These are phyloP conservation scores for Turritopsis dohrnii DNA, from an alignment of 30 jellyfish, hydroid and myxozoan species.

Conservation along the genomic window DNA sequence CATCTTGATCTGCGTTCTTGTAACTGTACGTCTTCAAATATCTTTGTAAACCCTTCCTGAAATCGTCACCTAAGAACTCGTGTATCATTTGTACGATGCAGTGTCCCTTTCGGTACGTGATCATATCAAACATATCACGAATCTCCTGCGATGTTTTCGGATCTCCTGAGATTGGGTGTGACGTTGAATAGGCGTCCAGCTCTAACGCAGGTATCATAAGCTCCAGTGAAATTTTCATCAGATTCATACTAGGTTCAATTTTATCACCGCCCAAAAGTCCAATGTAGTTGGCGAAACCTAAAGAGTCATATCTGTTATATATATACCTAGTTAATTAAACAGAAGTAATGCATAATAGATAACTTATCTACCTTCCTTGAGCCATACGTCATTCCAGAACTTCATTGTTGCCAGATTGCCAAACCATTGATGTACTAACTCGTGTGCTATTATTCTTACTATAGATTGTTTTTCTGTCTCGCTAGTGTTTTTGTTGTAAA, in stretches of 20 bases:
- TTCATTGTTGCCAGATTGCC: slow-evolving; percentile 87
- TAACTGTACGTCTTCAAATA: slow-evolving; percentile 64
- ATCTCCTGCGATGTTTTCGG: slow-evolving; percentile 43
- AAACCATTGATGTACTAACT: slow-evolving; percentile 92
- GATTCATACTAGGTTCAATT: slow-evolving; percentile 47
- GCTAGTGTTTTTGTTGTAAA: slow-evolving; percentile 22
- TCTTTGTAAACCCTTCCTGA: slow-evolving; percentile 62
- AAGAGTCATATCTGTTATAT: background rate
- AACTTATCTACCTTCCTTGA: slow-evolving; percentile 71
- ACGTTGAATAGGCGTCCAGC: slow-evolving; percentile 44
- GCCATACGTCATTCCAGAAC: slow-evolving; percentile 86
- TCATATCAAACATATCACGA: slow-evolving; percentile 42
- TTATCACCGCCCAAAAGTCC: slow-evolving; percentile 60
- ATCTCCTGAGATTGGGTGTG: slow-evolving; percentile 53
- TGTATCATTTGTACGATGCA: slow-evolving; percentile 70
- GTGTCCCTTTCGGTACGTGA: slow-evolving; percentile 83
- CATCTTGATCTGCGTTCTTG: slow-evolving; percentile 66
- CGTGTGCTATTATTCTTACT: slow-evolving; percentile 61
- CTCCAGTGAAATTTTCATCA: slow-evolving; percentile 55
- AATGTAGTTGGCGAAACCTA: slow-evolving; percentile 82
- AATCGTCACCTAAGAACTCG: slow-evolving; percentile 57
- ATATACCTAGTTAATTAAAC: background rate
- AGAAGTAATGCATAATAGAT: background rate
- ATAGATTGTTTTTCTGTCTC: slow-evolving; percentile 29
- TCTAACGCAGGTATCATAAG: slow-evolving; percentile 56